phyloP scores from a whole-genome alignment of 2,797 vertebrate genomes.

The Triplophysa bombifrons region DNA sequence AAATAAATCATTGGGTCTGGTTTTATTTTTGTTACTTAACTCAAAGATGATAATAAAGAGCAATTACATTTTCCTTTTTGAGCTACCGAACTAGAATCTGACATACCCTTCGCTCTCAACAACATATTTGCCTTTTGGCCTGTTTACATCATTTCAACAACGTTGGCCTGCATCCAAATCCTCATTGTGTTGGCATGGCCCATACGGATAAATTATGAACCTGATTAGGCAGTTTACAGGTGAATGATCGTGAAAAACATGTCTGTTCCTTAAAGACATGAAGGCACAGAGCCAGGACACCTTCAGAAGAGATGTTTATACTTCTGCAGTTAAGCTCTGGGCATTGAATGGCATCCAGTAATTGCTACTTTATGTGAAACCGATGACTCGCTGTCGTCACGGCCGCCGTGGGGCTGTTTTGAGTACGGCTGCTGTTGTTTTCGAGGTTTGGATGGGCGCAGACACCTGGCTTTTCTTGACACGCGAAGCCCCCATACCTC shows the following conservation, averaged over 20 bases:
- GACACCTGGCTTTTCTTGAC: conserved; percentile 72
- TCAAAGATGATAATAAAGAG: not conserved
- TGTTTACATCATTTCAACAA: conserved; percentile 32
- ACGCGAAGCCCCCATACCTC: conserved; percentile 68
- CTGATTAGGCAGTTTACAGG: conserved; percentile 68
- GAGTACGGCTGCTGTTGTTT: conserved; percentile 45
- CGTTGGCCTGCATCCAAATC: conserved; percentile 34
- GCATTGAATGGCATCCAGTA: conserved; percentile 66
- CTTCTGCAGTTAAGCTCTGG: conserved; percentile 63
- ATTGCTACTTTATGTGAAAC: conserved; percentile 65
- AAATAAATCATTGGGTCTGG: no score
- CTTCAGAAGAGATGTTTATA: conserved; percentile 62
- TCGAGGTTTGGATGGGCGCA: conserved; percentile 56
- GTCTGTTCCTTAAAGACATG: conserved; percentile 27
- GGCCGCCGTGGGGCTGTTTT: conserved; percentile 59
- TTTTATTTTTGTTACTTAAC: no score
- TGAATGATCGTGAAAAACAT: conserved; percentile 29
- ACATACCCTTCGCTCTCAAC: conserved; percentile 46
- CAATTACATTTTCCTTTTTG: not conserved
- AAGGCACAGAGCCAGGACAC: conserved; percentile 59
- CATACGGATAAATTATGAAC: conserved; percentile 65
- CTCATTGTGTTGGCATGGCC: conserved; percentile 54
- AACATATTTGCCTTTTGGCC: conserved; percentile 12
- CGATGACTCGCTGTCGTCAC: conserved; percentile 71
- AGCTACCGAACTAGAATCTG: not conserved